These are phyloP conservation scores for Talpa occidentalis DNA, from an alignment of 2,113 vertebrate species.

Conservation along the genomic window DNA sequence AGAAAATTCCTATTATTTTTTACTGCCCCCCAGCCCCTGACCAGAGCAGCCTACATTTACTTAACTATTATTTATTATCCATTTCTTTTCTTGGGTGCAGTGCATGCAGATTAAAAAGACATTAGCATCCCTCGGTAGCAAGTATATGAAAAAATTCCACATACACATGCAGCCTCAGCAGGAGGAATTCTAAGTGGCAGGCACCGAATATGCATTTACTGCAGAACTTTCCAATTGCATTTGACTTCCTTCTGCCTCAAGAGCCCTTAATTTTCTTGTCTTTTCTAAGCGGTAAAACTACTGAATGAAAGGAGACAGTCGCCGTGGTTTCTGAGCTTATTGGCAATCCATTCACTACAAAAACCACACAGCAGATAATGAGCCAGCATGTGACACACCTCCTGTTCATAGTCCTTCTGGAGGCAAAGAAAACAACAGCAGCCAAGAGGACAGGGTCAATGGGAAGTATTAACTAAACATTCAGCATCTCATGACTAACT, in stretches of 20 bases:
- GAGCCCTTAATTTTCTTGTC: slow-evolving; percentile 26
- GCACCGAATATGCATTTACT: fast-evolving
- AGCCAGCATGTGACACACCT: not conserved
- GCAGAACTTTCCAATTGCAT: not conserved
- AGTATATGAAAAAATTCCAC: not conserved
- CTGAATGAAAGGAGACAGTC: not conserved
- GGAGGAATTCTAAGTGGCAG: not conserved
- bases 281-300: not conserved
- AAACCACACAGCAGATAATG: not conserved
- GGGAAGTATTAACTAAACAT: not conserved
- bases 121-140: not conserved
- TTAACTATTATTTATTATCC: not conserved
- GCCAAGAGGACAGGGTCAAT: not conserved
- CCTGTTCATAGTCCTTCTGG: slow-evolving; percentile 21
- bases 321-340: not conserved
- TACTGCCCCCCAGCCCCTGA: not conserved
- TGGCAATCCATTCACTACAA: not conserved
- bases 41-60: not conserved
- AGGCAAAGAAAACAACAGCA: not conserved
- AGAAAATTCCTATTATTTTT: not conserved
- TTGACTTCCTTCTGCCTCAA: not conserved
- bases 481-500: not conserved
- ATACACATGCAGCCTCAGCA: not conserved
- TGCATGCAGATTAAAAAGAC: not conserved
- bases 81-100: not conserved